Percentiles rank a stretch among this genome's conserved stretches.
Conservation (phyloP, 2,888 invertebrate species). For the Mayetiola destructor region DNA sequence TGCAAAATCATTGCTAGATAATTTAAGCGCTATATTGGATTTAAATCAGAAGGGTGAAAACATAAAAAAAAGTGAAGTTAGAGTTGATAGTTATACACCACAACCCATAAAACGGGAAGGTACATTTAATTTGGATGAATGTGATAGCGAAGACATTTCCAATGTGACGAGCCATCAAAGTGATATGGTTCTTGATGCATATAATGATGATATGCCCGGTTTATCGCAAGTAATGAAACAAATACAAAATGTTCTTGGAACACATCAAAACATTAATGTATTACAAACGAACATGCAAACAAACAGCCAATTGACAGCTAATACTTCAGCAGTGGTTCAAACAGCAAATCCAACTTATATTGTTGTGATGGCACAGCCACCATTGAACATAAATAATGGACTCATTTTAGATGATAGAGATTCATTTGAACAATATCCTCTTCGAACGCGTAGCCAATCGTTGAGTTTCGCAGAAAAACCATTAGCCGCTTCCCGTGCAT, state of each 20-base stretch:
- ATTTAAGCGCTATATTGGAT: neutral
- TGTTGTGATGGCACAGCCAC: conserved; percentile 1
- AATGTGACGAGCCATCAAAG: no score
- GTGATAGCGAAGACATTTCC: neutral
- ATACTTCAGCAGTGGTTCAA: no score
- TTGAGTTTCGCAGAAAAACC: neutral
- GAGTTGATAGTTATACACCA: neutral
- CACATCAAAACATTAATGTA: conserved; percentile 5
- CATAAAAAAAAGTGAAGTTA: neutral
- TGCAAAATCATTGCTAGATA: neutral
- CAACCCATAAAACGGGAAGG: neutral
- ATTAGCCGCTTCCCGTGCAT: neutral
- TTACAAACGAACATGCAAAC: neutral
- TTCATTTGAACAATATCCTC: neutral
- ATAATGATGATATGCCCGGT: neutral
- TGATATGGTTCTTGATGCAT: neutral
- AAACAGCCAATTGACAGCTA: neutral
- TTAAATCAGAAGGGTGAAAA: neutral
- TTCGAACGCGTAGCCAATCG: neutral
- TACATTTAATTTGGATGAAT: neutral
- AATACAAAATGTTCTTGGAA: neutral
- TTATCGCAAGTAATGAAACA: neutral
- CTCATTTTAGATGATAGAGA: no score
- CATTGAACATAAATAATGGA: no score
- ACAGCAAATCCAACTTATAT: conserved; percentile 1